These are phyloP conservation scores for Mohoua ochrocephala DNA, from an alignment of 2,113 vertebrate genomes.

Conservation along the genomic window DNA sequence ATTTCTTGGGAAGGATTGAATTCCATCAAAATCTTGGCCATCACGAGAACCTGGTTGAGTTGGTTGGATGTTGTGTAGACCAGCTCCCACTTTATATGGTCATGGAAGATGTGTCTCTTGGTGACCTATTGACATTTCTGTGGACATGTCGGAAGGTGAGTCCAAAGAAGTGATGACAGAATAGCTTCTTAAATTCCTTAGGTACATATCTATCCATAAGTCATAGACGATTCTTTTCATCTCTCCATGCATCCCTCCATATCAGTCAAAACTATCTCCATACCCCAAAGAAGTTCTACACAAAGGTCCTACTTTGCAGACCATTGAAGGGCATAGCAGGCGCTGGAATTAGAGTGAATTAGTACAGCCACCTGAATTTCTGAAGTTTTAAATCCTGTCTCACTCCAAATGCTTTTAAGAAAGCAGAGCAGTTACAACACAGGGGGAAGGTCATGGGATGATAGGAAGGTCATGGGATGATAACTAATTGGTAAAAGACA, in stretches of 20 bases:
- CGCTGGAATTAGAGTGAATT: neutral
- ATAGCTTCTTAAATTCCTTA: neutral
- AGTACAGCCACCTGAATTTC: neutral
- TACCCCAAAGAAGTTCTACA: neutral
- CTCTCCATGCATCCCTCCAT: neutral
- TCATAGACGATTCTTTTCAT: neutral
- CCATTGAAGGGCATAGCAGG: neutral
- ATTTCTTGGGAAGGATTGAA: constrained; percentile 71
- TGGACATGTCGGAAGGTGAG: constrained; percentile 76
- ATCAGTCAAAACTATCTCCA: neutral
- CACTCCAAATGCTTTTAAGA: neutral
- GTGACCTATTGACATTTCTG: constrained; percentile 72
- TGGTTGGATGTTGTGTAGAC: constrained; percentile 72
- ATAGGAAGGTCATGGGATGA: neutral
- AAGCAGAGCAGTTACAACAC: neutral
- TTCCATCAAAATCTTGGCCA: constrained; percentile 67
- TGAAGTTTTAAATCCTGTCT: neutral
- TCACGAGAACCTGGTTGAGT: constrained; percentile 68
- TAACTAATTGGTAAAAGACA: neutral
- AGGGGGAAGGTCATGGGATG: neutral
- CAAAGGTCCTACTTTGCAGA: neutral
- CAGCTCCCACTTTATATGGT: constrained; percentile 69
- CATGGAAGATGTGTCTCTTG: constrained; percentile 64
- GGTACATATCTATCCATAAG: neutral
- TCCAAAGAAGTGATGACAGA: neutral